Base-by-base conservation (phyloP, 2,113 vertebrate genomes). In the Chelonoidis abingdonii region DNA sequence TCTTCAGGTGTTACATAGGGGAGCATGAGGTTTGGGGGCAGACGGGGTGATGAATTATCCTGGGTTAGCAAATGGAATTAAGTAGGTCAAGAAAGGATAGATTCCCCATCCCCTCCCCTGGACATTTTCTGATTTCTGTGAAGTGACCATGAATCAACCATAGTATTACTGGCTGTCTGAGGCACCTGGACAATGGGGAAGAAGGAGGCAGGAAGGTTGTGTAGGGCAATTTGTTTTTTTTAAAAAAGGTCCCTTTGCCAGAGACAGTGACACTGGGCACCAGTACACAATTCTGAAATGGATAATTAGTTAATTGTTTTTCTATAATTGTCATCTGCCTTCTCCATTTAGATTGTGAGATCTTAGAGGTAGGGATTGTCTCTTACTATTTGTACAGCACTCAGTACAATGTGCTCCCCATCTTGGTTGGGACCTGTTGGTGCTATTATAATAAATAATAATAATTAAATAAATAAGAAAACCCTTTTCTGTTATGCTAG, bases 241-340 rank as follows among this genome's bases (percentile, higher is more conserved):
- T 6, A 11, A 25, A 24, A 76, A 76, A 76, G 12, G 3, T 76
- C 38, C 35, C 31, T 76, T 75, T 44, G 22, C 72, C 41, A 25
- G 72, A 76, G 72, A 76, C 41, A 44, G n/a, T 76, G 1, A 25
- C 24, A 44, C 19, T 75, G 69, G 9, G 38, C 38, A 25, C 41
- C 72, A 41, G 38, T 75, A 41, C 24, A 22, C 41, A 86, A 62
- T 87, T 87, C 84, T 88, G 62, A 86, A 94, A 80, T 1, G 75
- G 27, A 38, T 62, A 80, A 75, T 11, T 11, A 76, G 3, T 57
- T 86, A 38, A 22, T 41, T 0, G 0, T 89, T 92, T 86, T 47
- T 47, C 49, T 88, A 12, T 72, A 92, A 8, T 78, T 89, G 85
- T 95, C 85, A 92, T 41, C 89, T 93, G 89, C 91, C 89, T 93